A percentile compares a stretch with the other conserved stretches of the same genome.
Conservation (phyloP, 2,797 vertebrate genomes). For the Cyprinella venusta region DNA sequence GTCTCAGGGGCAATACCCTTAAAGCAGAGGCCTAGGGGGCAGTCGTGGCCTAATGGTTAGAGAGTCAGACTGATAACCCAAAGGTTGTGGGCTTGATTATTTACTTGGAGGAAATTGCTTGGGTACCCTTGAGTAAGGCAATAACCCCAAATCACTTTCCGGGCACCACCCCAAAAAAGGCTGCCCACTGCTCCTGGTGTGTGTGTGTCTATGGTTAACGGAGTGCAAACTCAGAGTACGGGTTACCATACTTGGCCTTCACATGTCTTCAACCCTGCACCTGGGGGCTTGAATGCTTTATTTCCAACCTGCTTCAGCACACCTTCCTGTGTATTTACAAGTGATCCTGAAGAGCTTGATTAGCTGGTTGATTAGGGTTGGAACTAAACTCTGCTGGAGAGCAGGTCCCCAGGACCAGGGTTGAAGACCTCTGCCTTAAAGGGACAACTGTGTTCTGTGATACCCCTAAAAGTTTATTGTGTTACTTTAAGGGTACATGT, state of each 20-base stretch:
- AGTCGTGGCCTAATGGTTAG: neutral
- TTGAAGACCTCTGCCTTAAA: too few species aligned
- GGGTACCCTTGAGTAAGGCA: too few species aligned
- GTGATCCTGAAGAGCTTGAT: neutral
- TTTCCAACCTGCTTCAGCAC: neutral
- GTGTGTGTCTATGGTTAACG: too few species aligned
- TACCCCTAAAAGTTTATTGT: neutral
- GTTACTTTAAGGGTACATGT: neutral
- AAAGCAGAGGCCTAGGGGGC: neutral
- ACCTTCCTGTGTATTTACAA: neutral
- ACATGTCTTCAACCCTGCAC: neutral
- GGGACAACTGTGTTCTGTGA: too few species aligned
- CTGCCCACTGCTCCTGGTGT: too few species aligned
- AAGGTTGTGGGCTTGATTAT: neutral
- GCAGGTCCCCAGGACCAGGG: too few species aligned
- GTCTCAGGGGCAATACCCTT: neutral
- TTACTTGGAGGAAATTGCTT: too few species aligned
- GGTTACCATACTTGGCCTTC: too few species aligned
- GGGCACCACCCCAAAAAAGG: too few species aligned
- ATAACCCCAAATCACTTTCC: too few species aligned
- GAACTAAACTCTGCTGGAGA: neutral
- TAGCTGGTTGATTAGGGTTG: neutral
- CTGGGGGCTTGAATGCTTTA: neutral
- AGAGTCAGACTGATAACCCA: neutral
- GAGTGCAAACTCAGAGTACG: too few species aligned